These are phyloP conservation scores for Natrix natrix DNA, from an alignment of 2,797 vertebrate genomes.

Conservation along the genomic window DNA sequence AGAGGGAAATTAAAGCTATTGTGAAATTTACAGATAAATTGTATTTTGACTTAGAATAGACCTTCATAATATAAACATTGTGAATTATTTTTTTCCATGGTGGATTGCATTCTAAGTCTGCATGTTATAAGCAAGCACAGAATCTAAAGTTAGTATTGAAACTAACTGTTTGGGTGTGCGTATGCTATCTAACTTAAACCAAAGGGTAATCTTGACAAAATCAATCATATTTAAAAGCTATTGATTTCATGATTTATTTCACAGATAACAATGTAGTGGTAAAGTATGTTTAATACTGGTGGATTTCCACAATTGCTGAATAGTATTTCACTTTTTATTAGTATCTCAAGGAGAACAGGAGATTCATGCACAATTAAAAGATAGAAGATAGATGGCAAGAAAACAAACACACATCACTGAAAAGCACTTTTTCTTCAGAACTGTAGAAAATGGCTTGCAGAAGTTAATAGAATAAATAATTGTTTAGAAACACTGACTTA, in stretches of 20 bases:
- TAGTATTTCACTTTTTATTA: background rate
- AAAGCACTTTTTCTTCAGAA: background rate
- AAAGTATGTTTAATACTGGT: background rate
- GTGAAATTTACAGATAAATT: background rate
- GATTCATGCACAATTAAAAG: rapidly evolving
- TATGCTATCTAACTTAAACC: background rate
- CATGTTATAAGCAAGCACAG: background rate
- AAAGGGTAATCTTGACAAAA: background rate
- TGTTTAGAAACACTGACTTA: background rate
- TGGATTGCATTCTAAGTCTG: background rate
- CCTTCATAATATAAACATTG: background rate
- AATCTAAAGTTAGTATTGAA: background rate
- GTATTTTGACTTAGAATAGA: background rate
- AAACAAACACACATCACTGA: background rate
- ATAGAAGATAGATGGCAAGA: background rate
- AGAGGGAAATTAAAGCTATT: rapidly evolving
- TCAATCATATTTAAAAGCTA: background rate
- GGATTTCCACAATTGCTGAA: background rate
- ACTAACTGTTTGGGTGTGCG: background rate
- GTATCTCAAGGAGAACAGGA: background rate
- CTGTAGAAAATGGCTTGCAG: background rate
- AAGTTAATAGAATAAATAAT: background rate
- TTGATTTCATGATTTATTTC: background rate
- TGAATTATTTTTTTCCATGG: background rate
- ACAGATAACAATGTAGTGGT: background rate